Conservation (phyloP, 2,797 vertebrate species). For the Dendrocincla fuliginosa region DNA sequence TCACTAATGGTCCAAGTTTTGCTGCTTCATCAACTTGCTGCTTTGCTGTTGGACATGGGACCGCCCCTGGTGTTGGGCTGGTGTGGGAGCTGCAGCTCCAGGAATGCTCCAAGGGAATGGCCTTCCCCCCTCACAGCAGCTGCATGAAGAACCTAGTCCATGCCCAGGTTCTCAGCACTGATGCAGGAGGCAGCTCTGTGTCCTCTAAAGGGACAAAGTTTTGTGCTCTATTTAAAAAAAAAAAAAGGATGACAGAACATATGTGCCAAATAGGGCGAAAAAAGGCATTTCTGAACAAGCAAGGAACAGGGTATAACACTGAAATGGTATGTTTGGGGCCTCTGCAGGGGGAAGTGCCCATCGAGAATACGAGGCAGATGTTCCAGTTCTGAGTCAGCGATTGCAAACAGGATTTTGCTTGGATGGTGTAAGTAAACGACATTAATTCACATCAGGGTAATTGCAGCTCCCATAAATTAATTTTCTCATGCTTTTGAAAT, state of each 20-base stretch:
- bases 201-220: background rate
- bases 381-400: slow-evolving; percentile 53
- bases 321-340: background rate
- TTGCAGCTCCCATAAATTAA: slow-evolving; percentile 36
- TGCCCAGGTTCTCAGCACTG: background rate
- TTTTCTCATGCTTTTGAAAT: slow-evolving; percentile 11
- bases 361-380: background rate
- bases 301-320: background rate
- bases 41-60: background rate
- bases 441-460: slow-evolving; percentile 41
- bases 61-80: background rate
- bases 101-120: background rate
- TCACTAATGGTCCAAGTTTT: background rate
- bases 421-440: slow-evolving; percentile 1
- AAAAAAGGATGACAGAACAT: background rate
- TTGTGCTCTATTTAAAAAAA: background rate
- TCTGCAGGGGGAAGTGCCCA: background rate
- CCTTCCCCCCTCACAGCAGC: rapidly evolving
- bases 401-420: slow-evolving; percentile 23
- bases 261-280: background rate
- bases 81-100: background rate
- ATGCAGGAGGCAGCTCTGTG: background rate
- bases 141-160: background rate
- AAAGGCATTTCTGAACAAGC: background rate
- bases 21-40: background rate